phyloP scores from a whole-genome alignment of 1,140 invertebrate genomes.

The Steinernema feltiae region DNA sequence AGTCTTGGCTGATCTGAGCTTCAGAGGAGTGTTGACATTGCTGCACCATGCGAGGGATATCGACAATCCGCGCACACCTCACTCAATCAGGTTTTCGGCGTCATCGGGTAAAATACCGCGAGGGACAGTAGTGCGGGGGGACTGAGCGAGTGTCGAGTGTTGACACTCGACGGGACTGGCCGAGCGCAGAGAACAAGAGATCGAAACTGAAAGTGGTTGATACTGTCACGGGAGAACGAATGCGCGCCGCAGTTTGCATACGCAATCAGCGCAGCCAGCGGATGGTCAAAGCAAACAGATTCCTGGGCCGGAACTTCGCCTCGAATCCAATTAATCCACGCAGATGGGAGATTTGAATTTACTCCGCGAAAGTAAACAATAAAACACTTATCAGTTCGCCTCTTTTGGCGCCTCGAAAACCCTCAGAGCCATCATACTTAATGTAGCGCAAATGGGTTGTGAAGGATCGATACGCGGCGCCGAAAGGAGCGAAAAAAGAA shows the following conservation, averaged over 20 bases:
- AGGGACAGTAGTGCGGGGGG: not conserved
- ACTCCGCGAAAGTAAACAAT: not conserved
- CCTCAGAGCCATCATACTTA: not conserved
- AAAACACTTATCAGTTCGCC: too few species aligned
- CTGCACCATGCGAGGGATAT: not conserved
- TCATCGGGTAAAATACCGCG: not conserved
- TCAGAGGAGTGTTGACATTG: not conserved
- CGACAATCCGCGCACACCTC: constrained; percentile 9
- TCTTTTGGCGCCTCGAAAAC: too few species aligned
- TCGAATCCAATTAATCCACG: not conserved
- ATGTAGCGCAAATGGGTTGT: not conserved
- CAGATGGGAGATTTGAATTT: not conserved
- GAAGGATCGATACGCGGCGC: not conserved
- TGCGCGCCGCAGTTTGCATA: not conserved
- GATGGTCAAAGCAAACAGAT: not conserved
- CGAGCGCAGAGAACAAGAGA: not conserved
- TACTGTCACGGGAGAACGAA: not conserved
- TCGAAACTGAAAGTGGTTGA: constrained; percentile 1
- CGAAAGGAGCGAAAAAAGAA: not conserved
- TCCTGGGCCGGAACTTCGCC: not conserved
- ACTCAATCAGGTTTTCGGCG: constrained; percentile 5
- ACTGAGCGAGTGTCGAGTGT: not conserved
- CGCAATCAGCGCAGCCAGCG: not conserved
- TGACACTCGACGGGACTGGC: constrained; percentile 8
- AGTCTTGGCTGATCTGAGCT: not conserved